These are phyloP conservation scores for Teleopsis dalmanni DNA, from an alignment of 1,140 invertebrate genomes.

Conservation along the genomic window DNA sequence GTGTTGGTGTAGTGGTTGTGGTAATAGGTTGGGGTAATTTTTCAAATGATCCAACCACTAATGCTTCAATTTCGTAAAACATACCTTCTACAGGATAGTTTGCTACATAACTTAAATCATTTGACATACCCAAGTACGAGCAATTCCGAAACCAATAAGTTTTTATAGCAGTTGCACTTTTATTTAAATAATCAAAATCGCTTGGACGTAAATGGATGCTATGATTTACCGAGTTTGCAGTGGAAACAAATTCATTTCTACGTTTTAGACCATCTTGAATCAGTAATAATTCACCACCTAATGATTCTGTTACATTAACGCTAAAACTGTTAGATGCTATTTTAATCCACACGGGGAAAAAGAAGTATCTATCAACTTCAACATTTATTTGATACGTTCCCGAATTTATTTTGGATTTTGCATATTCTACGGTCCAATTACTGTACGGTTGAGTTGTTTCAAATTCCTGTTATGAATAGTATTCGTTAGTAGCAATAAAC, in stretches of 20 bases:
- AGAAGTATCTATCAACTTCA: slow-evolving; percentile 44
- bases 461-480: too few species aligned
- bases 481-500: too few species aligned
- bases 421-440: slow-evolving; percentile 57
- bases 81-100: slow-evolving; percentile 55
- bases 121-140: slow-evolving; percentile 57
- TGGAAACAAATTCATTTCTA: slow-evolving; percentile 55
- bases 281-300: slow-evolving; percentile 58
- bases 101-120: slow-evolving; percentile 52
- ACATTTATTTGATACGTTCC: slow-evolving; percentile 50
- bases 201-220: slow-evolving; percentile 51
- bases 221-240: slow-evolving; percentile 50
- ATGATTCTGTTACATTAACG: slow-evolving; percentile 49
- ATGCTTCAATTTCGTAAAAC: slow-evolving; percentile 58
- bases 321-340: slow-evolving; percentile 40
- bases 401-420: too few species aligned
- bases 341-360: slow-evolving; percentile 26
- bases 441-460: slow-evolving; percentile 16
- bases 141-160: slow-evolving; percentile 76
- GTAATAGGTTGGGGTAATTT: slow-evolving; percentile 55
- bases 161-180: slow-evolving; percentile 54
- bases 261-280: slow-evolving; percentile 53
- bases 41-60: slow-evolving; percentile 61
- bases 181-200: slow-evolving; percentile 53
- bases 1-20: slow-evolving; percentile 45